Conservation (phyloP, 2,797 vertebrate species). For the Diplodus puntazzo region DNA sequence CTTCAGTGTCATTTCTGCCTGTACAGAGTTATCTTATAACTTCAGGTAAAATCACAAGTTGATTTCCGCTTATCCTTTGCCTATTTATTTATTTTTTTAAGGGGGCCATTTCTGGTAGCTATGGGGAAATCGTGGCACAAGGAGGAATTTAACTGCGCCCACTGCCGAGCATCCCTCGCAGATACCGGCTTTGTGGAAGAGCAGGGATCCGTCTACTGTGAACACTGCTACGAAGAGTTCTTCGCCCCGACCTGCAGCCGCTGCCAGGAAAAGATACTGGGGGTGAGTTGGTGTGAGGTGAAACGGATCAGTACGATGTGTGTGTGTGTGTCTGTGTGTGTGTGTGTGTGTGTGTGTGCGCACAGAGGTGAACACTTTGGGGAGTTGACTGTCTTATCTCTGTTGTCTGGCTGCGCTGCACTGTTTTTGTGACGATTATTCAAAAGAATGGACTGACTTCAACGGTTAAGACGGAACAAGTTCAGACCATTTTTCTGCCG, state of each 20-base stretch:
- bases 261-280: slow-evolving; percentile 95
- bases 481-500: neutral
- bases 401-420: neutral
- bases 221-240: slow-evolving; percentile 96
- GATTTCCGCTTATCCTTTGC: accelerated
- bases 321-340: slow-evolving; percentile 10
- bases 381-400: no score
- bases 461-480: neutral
- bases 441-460: neutral
- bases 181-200: slow-evolving; percentile 97
- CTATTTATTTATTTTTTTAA: slow-evolving; percentile 60
- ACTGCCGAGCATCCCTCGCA: slow-evolving; percentile 93
- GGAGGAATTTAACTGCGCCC: slow-evolving; percentile 96
- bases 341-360: neutral
- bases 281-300: slow-evolving; percentile 85
- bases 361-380: neutral
- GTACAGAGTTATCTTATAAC: neutral
- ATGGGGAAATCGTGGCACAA: slow-evolving; percentile 98
- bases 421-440: slow-evolving; percentile 3
- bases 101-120: slow-evolving; percentile 96
- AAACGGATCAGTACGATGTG: neutral
- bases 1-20: neutral
- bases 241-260: slow-evolving; percentile 95
- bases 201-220: slow-evolving; percentile 92
- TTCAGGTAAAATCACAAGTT: neutral